Evolutionary conservation across 2,888 invertebrate genomes (phyloP).

Genomic region (Dasypogon diadema): DNA sequence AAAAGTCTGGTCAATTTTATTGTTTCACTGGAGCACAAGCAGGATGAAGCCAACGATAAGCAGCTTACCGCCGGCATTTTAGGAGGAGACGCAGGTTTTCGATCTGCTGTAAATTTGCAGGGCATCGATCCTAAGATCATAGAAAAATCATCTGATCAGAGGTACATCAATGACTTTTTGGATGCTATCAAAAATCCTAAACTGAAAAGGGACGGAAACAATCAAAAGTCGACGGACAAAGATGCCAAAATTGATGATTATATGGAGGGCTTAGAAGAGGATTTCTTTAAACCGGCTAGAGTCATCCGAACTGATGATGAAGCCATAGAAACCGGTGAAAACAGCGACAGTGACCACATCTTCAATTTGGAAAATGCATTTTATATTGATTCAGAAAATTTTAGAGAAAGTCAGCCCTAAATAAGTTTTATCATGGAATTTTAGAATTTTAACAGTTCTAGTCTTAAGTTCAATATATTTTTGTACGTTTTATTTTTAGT

Average conservation of each 20-base stretch:
- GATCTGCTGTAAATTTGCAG: background rate
- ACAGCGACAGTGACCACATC: background rate
- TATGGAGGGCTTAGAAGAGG: background rate
- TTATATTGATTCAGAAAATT: slow-evolving; percentile 13
- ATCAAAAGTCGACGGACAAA: background rate
- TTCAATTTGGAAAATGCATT: slow-evolving; percentile 22
- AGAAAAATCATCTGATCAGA: slow-evolving; percentile 41
- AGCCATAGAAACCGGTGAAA: background rate
- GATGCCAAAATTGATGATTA: background rate
- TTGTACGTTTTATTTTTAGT: slow-evolving; percentile 23
- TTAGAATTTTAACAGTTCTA: background rate
- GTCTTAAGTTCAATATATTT: background rate
- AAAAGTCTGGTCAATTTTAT: slow-evolving; percentile 42
- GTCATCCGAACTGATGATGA: background rate
- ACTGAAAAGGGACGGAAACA: background rate
- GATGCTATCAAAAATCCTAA: slow-evolving; percentile 36
- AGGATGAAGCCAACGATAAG: background rate
- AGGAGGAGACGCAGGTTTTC: background rate
- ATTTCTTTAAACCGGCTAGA: background rate
- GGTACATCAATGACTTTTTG: slow-evolving; percentile 52
- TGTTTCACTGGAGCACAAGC: slow-evolving; percentile 2
- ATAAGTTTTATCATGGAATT: background rate
- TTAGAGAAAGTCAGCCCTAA: slow-evolving; percentile 18
- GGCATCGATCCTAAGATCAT: background rate
- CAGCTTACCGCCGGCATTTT: background rate